phyloP scores from a whole-genome alignment of 2,888 invertebrate species.

The Latheticus oryzae region DNA sequence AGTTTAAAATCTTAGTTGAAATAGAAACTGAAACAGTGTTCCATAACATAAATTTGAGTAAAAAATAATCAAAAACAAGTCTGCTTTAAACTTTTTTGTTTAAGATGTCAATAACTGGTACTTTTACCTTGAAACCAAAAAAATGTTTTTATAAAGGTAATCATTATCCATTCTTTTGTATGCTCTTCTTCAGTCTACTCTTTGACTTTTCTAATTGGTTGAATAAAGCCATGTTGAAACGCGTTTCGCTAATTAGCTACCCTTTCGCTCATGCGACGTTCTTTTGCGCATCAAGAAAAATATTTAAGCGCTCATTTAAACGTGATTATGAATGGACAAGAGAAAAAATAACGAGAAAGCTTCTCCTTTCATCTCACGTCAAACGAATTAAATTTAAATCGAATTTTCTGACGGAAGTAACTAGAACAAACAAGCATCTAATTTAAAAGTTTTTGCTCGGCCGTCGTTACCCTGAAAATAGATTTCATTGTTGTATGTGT shows the following conservation, averaged over 20 bases:
- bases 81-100: too few species aligned
- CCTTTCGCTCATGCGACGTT: constrained; percentile 7
- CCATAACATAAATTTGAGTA: too few species aligned
- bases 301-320: constrained; percentile 12
- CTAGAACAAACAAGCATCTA: constrained; percentile 26
- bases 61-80: too few species aligned
- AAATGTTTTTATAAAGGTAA: too few species aligned
- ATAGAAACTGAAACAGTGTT: too few species aligned
- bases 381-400: constrained; percentile 20
- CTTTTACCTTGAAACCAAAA: too few species aligned
- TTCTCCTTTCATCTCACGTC: constrained; percentile 7
- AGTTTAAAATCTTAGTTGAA: too few species aligned
- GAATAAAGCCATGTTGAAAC: too few species aligned
- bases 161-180: too few species aligned
- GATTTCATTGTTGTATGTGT: constrained; percentile 24
- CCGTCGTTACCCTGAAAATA: constrained; percentile 18
- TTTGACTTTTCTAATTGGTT: too few species aligned
- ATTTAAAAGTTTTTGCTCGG: constrained; percentile 24
- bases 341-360: background rate
- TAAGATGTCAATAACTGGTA: too few species aligned
- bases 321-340: constrained; percentile 12
- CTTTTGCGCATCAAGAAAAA: constrained; percentile 11
- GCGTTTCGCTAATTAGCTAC: constrained; percentile 21
- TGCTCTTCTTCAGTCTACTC: too few species aligned
- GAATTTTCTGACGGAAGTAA: constrained; percentile 16